Evolutionary conservation across 2,888 invertebrate species (phyloP).

Genomic region (Sphaerophoria taeniata): DNA sequence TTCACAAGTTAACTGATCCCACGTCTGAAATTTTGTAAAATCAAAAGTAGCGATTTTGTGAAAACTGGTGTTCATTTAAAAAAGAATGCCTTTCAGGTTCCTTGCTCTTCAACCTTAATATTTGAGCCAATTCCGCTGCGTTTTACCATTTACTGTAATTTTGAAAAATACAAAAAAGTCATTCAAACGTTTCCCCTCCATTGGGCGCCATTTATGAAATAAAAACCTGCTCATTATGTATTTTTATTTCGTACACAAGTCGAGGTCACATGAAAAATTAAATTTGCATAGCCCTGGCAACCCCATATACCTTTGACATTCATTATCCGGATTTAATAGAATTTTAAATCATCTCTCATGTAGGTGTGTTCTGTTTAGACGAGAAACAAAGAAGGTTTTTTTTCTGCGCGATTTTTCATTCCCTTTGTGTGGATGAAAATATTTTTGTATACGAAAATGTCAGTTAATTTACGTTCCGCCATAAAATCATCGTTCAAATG

Average conservation of each 20-base stretch:
- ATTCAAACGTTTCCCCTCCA: too few relatives aligned
- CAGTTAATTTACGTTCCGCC: conserved; percentile 71
- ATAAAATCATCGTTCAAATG: conserved; percentile 70
- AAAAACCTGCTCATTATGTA: conserved; percentile 12
- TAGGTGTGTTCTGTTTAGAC: background rate
- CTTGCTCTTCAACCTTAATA: too few relatives aligned
- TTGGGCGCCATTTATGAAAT: conserved; percentile 19
- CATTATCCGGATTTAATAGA: conserved; percentile 60
- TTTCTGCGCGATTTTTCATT: conserved; percentile 33
- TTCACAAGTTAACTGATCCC: too few relatives aligned
- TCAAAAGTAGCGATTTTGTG: too few relatives aligned
- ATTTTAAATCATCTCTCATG: conserved; percentile 56
- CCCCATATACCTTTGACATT: background rate
- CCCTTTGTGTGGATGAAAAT: background rate
- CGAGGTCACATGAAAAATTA: conserved; percentile 14
- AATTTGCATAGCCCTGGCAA: conserved; percentile 28
- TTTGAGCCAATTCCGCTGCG: too few relatives aligned
- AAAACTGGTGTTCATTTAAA: too few relatives aligned
- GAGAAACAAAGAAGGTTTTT: background rate
- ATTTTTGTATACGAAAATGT: conserved; percentile 16
- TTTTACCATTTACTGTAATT: too few relatives aligned
- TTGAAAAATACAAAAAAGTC: too few relatives aligned
- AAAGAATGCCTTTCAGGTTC: too few relatives aligned
- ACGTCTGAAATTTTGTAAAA: too few relatives aligned
- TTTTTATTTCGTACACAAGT: conserved; percentile 2